A percentile compares a stretch with the other conserved stretches of the same genome.
Conservation (phyloP, 2,797 vertebrate genomes). For the Syndactyla subalaris region DNA sequence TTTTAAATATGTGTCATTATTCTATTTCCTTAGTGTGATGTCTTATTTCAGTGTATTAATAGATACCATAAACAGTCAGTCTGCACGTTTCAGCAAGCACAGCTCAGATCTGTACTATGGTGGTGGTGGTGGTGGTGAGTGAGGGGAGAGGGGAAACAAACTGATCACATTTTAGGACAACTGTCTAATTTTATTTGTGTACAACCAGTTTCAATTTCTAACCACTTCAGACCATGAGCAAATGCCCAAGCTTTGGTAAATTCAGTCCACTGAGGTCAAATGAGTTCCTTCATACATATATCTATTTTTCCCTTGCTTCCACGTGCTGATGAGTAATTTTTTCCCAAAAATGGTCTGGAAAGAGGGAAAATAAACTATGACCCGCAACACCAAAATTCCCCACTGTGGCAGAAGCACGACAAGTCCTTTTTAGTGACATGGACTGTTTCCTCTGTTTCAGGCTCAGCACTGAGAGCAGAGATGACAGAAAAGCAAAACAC, state of each 20-base stretch:
- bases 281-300: neutral
- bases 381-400: neutral
- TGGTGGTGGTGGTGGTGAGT: neutral
- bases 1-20: neutral
- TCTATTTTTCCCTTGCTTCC: neutral
- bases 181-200: neutral
- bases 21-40: neutral
- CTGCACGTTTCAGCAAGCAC: neutral
- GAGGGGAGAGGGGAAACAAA: neutral
- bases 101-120: neutral
- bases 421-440: neutral
- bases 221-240: neutral
- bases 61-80: neutral
- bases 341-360: conserved; percentile 21
- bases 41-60: neutral
- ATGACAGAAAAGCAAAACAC: neutral
- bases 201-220: neutral
- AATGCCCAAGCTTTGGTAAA: neutral
- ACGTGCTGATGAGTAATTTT: conserved; percentile 24
- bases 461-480: neutral
- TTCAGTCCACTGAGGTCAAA: neutral
- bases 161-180: neutral
- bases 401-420: fast-evolving
- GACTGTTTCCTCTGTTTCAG: neutral
- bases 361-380: neutral